phyloP scores from a whole-genome alignment of 2,113 vertebrate species.

The Ursus arctos region DNA sequence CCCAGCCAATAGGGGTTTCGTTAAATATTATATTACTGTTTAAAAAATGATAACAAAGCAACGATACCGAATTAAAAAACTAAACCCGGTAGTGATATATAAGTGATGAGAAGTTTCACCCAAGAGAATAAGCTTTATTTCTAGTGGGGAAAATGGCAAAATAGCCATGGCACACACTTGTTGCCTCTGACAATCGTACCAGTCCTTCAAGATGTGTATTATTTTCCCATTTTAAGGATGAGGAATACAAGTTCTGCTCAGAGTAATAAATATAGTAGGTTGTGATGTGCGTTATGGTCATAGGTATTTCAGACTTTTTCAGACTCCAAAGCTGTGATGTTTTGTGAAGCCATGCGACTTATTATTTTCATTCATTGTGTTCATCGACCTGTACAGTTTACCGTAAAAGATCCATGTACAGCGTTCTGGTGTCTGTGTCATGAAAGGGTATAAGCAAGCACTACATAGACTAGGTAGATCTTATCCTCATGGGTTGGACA shows the following conservation, averaged over 20 bases:
- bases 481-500: neutral
- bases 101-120: neutral
- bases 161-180: fast-evolving
- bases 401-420: fast-evolving
- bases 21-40: neutral
- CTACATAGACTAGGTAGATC: fast-evolving
- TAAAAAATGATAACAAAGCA: neutral
- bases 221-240: neutral
- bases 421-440: fast-evolving
- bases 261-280: neutral
- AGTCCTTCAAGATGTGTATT: fast-evolving
- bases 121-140: neutral
- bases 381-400: neutral
- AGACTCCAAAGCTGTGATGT: neutral
- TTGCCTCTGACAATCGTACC: neutral
- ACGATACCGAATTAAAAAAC: neutral
- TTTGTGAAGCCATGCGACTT: too few relatives aligned
- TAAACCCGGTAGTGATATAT: neutral
- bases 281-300: fast-evolving
- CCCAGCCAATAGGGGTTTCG: neutral
- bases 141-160: neutral
- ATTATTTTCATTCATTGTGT: too few relatives aligned
- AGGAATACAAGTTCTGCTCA: neutral
- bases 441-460: neutral
- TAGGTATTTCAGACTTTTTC: neutral